Conservation (phyloP, 2,888 invertebrate genomes). For the Zhuqinia jingwanae region DNA sequence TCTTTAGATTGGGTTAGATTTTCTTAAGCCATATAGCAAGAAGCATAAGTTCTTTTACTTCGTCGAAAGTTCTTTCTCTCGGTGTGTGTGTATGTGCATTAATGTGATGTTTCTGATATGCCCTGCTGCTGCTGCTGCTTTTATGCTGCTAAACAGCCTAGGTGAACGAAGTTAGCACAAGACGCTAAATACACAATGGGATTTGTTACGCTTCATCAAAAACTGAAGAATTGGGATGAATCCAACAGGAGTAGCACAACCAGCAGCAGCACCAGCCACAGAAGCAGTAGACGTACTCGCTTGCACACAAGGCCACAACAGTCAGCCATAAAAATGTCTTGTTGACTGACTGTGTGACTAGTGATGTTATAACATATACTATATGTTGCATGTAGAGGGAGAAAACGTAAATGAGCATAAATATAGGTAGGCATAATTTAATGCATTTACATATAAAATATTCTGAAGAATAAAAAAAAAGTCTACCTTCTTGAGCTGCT, state of each 20-base stretch:
- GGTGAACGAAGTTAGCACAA: conserved; percentile 42
- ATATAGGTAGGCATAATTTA: too few species aligned
- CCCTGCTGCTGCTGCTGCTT: neutral
- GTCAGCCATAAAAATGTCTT: conserved; percentile 18
- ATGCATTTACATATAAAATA: too few species aligned
- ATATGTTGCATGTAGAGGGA: too few species aligned
- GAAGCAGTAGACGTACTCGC: too few species aligned
- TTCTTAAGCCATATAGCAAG: conserved; percentile 23
- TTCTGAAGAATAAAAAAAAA: too few species aligned
- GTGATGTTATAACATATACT: too few species aligned
- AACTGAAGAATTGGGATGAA: conserved; percentile 63
- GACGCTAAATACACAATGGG: conserved; percentile 67
- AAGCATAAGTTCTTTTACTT: neutral
- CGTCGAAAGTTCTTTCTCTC: neutral
- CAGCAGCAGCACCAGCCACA: neutral
- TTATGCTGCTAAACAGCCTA: neutral
- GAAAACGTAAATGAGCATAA: too few species aligned
- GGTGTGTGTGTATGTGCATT: conserved; percentile 1
- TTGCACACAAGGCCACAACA: neutral
- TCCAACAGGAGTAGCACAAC: conserved; percentile 34
- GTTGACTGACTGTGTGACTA: too few species aligned
- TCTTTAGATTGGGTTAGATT: neutral
- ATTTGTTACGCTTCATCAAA: conserved; percentile 69
- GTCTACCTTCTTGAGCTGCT: too few species aligned
- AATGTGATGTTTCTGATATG: conserved; percentile 34